Conservation (phyloP, 2,113 vertebrate species). For the Mungos mungo region DNA sequence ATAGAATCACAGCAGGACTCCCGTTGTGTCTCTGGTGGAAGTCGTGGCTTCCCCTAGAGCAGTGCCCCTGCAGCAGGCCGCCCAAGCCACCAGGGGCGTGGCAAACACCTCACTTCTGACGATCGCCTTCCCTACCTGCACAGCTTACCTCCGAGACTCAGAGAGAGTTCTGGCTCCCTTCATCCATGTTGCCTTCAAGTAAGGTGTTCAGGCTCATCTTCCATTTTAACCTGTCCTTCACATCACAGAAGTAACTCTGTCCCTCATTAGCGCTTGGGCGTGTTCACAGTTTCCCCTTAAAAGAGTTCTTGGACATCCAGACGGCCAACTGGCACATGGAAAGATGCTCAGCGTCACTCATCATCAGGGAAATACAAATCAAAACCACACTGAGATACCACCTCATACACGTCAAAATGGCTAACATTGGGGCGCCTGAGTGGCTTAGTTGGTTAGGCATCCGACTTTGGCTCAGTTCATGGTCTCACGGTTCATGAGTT, state of each 20-base stretch:
- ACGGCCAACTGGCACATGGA: too few species aligned
- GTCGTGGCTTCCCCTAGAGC: too few species aligned
- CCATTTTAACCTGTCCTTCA: neutral
- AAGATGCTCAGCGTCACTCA: too few species aligned
- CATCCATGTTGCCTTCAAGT: neutral
- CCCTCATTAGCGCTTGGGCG: neutral
- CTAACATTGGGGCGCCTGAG: too few species aligned
- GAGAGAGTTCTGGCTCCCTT: neutral
- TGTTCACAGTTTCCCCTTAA: neutral
- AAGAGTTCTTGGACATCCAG: neutral
- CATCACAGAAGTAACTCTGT: neutral
- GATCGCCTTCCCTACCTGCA: neutral
- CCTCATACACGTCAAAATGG: too few species aligned
- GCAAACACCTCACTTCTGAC: neutral
- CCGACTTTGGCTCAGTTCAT: too few species aligned
- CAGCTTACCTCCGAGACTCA: neutral
- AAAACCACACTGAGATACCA: too few species aligned
- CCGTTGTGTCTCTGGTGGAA: neutral
- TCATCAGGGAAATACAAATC: too few species aligned
- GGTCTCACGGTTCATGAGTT: too few species aligned
- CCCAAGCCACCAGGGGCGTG: rapidly evolving
- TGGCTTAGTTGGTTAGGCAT: too few species aligned
- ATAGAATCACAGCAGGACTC: too few species aligned
- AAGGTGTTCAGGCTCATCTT: neutral
- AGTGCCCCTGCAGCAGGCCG: rapidly evolving